These are phyloP conservation scores for Columba janthina DNA, from an alignment of 2,113 vertebrate species.

Conservation along the genomic window DNA sequence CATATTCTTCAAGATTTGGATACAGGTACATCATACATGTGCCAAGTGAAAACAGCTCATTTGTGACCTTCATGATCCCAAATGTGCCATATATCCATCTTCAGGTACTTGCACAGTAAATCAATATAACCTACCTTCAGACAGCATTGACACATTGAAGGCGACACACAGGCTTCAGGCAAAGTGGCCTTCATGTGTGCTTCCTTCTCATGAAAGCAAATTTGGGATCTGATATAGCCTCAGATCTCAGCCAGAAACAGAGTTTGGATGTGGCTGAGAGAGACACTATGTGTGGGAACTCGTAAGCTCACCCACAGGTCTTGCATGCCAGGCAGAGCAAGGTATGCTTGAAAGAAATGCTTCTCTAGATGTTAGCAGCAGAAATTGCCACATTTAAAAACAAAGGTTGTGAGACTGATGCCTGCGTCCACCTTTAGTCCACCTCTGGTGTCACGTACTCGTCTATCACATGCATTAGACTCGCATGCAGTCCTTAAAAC, in stretches of 20 bases:
- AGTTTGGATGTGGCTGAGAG: neutral
- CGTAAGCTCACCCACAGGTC: neutral
- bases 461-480: neutral
- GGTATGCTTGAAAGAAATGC: neutral
- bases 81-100: neutral
- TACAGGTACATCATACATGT: neutral
- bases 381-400: neutral
- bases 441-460: neutral
- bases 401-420: neutral
- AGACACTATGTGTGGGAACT: rapidly evolving
- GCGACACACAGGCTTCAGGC: neutral
- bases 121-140: neutral
- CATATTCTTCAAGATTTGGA: neutral
- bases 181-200: neutral
- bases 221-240: neutral
- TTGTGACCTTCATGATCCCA: neutral
- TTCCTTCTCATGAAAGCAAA: neutral
- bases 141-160: rapidly evolving
- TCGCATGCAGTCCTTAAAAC: neutral
- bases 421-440: neutral
- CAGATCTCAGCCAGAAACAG: neutral
- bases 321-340: neutral
- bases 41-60: neutral
- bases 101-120: neutral
- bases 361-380: neutral